A percentile compares a stretch with the other conserved stretches of the same genome.
Conservation (phyloP, 1,140 invertebrate genomes). For the Platorchestia sp. region DNA sequence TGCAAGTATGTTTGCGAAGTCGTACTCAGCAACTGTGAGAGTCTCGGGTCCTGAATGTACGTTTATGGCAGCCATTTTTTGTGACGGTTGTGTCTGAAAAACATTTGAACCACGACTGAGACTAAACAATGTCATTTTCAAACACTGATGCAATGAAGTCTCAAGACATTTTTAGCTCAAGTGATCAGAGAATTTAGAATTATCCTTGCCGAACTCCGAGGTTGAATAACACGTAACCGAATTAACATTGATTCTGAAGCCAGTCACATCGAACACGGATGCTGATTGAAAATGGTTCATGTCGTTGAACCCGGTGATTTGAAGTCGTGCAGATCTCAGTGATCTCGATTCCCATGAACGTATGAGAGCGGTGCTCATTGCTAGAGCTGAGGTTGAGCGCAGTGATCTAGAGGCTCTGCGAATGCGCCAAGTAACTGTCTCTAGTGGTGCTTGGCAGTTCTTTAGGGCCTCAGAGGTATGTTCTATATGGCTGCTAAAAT, state of each 20-base stretch:
- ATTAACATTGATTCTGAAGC: not conserved
- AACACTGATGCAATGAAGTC: not conserved
- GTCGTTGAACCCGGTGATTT: not conserved
- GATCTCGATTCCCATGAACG: not conserved
- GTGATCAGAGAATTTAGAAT: not conserved
- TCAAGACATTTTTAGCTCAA: not conserved
- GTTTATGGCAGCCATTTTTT: not conserved
- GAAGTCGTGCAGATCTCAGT: not conserved
- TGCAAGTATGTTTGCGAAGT: not conserved
- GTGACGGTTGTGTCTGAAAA: not conserved
- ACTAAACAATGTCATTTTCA: not conserved
- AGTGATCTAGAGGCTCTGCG: constrained; percentile 41
- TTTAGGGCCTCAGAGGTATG: constrained; percentile 25
- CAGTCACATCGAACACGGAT: not conserved
- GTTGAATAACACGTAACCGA: not conserved
- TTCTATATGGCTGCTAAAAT: constrained; percentile 39
- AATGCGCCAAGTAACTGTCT: constrained; percentile 40
- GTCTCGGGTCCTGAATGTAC: not conserved
- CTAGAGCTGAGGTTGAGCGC: not conserved
- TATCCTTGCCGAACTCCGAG: not conserved
- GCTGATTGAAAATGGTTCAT: not conserved
- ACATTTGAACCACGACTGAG: not conserved
- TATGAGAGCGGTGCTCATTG: not conserved
- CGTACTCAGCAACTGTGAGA: not conserved
- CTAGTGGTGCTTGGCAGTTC: constrained; percentile 42